Evolutionary conservation across 2,797 vertebrate species (phyloP), one percentile per base, ranked within the genome.

Genomic region (Glossophaga mutica): DNA sequence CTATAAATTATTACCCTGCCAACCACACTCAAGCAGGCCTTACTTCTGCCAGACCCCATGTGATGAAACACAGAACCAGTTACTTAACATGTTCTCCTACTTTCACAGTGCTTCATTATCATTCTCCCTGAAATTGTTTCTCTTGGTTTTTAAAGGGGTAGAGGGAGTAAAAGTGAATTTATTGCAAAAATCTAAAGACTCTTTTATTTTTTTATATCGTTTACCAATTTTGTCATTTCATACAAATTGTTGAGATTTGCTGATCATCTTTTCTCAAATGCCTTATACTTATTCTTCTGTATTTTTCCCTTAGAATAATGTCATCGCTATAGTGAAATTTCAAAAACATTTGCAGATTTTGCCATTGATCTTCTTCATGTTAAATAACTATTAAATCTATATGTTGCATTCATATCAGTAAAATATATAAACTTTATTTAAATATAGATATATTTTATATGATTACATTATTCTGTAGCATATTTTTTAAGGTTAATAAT

Each of bases 191-290:
- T 78, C 52, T 79, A 71, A 92, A 91, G 32, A 52, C 55, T 76
- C 15, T 34, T 92, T 88, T 81, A 88, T 96, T 94, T 44, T 94
- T 67, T 93, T 94, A 91, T 95, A 91, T 57, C 84, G 62, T 95
- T 92, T 83, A 85, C 62, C 91, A 96, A 94, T 89, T 94, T 86
- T 90, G 44, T 89, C 76, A 95, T 97, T 96, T 90, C 18, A 94
- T 52, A 92, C 34, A 94, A 97, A 96, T 71, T 90, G 39, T 94
- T 91, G 71, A 93, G 90, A 94, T 94, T 95, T 97, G 19, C 55
- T 87, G 34, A 94, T 91, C 96, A 93, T 96, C 91, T 97, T 96
- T 18, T 96, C 84, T 89, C 68, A 93, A 74, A 95, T 96, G 59
- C 59, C 73, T 91, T 88, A 95, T 92, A 95, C 18, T 90, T 77